Base-by-base conservation (phyloP, 2,888 invertebrate genomes). In the Pterobdella sp. region DNA sequence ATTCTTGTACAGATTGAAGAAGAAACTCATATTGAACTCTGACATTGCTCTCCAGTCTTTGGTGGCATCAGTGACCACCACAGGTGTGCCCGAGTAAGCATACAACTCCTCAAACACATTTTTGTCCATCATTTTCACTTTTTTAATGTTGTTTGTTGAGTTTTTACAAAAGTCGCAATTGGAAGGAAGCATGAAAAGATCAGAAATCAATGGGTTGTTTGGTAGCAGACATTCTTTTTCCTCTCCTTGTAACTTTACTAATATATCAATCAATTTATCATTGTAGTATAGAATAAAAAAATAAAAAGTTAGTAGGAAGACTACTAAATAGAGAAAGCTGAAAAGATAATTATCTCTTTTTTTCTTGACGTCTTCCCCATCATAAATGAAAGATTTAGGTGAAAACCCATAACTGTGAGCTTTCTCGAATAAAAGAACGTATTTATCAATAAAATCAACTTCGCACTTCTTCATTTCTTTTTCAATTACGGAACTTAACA, bases 61-160 rank as follows among this genome's bases (percentile, higher is more conserved):
- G 29, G 90, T 90, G 0, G 90, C 94, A 83, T 94, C 95, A 2
- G 88, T 89, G 10, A 95, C 87, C 22, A 96, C 89, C 0, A 94
- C 90, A 0, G 95, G 95, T 4, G 87, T 86, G 0, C 90, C 90
- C 18, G 87, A 87, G 80, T 91, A 91, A 0, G 92, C 92, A 76
- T 88, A 93, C 80, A 86, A 84, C 32, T 87, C 81, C 79, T 92
- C 90, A 81, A 94, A 94, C 74, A 88, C 85, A 3, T 84, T 83
- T 0, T 89, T 87, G 0, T 89, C 87, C 29, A 92, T 87, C 79
- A 89, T 88, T 7, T 86, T 81, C 0, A 93, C 85, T 74, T 89
- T 88, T 56, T 88, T 87, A 36, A 92, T 88, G 76, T 86, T 82
- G 32, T 32, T 26, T 2, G 84, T 83, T 18, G 93, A 85, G 72